Conservation (phyloP, 2,797 vertebrate species). For the Brachymystax lenok region DNA sequence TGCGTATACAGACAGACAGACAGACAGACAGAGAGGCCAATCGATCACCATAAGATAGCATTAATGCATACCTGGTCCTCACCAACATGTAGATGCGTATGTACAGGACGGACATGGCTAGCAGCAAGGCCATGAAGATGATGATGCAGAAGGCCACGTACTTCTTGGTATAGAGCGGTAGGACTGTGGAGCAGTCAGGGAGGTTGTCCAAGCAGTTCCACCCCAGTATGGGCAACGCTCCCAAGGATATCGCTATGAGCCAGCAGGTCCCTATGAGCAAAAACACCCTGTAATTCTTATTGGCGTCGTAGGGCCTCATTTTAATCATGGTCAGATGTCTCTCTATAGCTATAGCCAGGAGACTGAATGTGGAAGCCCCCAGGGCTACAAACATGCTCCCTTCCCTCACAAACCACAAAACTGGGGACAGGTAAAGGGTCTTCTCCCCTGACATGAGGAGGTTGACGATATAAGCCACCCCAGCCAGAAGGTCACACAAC, state of each 20-base stretch:
- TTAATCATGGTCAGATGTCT: slow-evolving; percentile 97
- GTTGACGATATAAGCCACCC: slow-evolving; percentile 88
- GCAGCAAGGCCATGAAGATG: slow-evolving; percentile 85
- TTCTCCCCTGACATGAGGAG: slow-evolving; percentile 89
- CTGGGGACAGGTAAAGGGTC: slow-evolving; percentile 84
- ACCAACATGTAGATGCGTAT: slow-evolving; percentile 91
- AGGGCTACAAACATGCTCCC: slow-evolving; percentile 95
- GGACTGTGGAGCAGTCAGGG: slow-evolving; percentile 87
- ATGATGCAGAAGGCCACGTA: slow-evolving; percentile 93
- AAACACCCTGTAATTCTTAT: slow-evolving; percentile 93
- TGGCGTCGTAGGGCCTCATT: slow-evolving; percentile 93
- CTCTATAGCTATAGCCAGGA: slow-evolving; percentile 94
- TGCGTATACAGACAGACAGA: no score
- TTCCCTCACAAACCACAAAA: slow-evolving; percentile 90
- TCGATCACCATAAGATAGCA: neutral
- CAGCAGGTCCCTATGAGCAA: slow-evolving; percentile 94
- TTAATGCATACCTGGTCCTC: slow-evolving; percentile 53
- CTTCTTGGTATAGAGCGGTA: slow-evolving; percentile 91
- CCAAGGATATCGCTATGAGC: slow-evolving; percentile 86
- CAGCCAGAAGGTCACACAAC: slow-evolving; percentile 91
- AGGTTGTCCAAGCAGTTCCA: slow-evolving; percentile 93
- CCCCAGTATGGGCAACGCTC: slow-evolving; percentile 90
- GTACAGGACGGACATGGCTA: slow-evolving; percentile 88
- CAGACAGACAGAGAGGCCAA: neutral
- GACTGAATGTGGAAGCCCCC: slow-evolving; percentile 90